A percentile compares a stretch with the other conserved stretches of the same genome.
phyloP scores from a whole-genome alignment of 2,113 vertebrate genomes.

The Hippocampus barbouri region DNA sequence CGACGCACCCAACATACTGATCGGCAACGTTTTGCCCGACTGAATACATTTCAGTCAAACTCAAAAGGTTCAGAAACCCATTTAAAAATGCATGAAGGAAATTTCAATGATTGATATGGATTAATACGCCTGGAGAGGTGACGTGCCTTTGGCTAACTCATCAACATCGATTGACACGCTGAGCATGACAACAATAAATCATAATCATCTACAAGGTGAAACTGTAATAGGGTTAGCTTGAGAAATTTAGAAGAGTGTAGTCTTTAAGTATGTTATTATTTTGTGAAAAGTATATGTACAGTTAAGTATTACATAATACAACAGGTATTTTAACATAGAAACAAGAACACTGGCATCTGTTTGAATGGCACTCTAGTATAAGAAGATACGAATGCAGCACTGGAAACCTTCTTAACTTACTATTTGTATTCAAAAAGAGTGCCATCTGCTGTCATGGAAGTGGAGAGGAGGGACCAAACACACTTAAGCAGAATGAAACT shows the following conservation, averaged over 20 bases:
- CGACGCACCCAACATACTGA: conserved; percentile 35
- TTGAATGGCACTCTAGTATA: not conserved
- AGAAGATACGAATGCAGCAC: not conserved
- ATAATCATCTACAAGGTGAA: not conserved
- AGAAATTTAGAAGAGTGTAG: conserved; percentile 15
- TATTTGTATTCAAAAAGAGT: conserved; percentile 43
- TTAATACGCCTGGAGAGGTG: conserved; percentile 49
- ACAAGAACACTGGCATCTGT: not conserved
- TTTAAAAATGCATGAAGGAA: conserved; percentile 32
- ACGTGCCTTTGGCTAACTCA: conserved; percentile 26
- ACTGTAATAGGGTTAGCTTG: conserved; percentile 8
- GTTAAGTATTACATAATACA: not conserved
- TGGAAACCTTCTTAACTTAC: not conserved
- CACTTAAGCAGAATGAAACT: not conserved
- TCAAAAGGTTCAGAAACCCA: conserved; percentile 29
- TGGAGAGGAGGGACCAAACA: conserved; percentile 2
- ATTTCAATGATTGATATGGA: conserved; percentile 43
- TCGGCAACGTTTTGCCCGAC: conserved; percentile 19
- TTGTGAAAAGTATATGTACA: conserved; percentile 30
- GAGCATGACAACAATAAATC: not conserved
- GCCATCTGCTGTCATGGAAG: conserved; percentile 60
- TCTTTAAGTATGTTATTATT: not conserved
- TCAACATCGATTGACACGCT: conserved; percentile 27
- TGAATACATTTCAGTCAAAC: conserved; percentile 24
- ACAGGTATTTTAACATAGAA: not conserved